Evolutionary conservation across 2,797 vertebrate species (phyloP).

Genomic region (Dipus sagitta): DNA sequence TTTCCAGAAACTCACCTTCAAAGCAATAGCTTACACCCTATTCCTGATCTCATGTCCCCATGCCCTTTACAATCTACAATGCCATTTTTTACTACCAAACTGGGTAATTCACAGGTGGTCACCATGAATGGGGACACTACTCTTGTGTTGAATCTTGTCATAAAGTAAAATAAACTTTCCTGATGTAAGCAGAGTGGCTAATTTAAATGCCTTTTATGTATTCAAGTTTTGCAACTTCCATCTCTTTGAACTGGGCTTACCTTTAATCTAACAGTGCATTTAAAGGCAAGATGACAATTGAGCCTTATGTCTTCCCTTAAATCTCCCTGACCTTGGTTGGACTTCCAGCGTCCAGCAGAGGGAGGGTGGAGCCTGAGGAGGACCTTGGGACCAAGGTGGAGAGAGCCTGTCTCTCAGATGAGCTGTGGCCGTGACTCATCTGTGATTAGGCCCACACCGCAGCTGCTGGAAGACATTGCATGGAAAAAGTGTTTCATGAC

Average conservation of each 20-base stretch:
- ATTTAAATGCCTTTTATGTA: not conserved
- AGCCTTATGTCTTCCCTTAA: not conserved
- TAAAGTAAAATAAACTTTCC: not conserved
- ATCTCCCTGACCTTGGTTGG: not conserved
- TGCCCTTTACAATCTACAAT: not conserved
- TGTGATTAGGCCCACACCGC: not conserved
- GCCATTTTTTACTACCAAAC: not conserved
- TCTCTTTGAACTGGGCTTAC: not conserved
- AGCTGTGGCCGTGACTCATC: not conserved
- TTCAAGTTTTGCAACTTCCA: not conserved
- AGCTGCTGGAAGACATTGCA: slow-evolving; percentile 35
- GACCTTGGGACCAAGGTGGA: not conserved
- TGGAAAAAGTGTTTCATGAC: slow-evolving; percentile 47
- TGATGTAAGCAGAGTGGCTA: not conserved
- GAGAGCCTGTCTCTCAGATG: not conserved
- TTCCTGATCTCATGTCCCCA: no score
- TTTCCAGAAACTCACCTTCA: not conserved
- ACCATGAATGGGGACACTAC: not conserved
- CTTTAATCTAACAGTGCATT: not conserved
- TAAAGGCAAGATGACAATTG: not conserved
- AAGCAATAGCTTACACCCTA: not conserved
- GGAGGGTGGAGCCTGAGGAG: not conserved
- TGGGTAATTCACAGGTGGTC: not conserved
- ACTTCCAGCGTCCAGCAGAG: not conserved
- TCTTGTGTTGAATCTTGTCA: not conserved